Base-by-base conservation (phyloP, 2,888 invertebrate genomes). In the Mythimna loreyi region DNA sequence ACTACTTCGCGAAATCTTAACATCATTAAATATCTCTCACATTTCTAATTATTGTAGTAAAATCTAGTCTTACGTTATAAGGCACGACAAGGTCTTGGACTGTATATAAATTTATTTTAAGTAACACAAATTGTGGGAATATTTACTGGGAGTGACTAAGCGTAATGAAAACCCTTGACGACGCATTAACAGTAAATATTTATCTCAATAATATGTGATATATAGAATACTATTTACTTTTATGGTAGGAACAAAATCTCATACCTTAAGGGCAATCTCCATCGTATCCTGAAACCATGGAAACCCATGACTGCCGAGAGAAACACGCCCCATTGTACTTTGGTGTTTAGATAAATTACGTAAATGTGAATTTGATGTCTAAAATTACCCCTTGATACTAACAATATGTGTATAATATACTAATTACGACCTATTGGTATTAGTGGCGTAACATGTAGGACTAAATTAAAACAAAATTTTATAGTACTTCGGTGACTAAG, bases 11-110 rank as follows among this genome's bases (percentile, higher is more conserved):
- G 68, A 82, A 88, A 87, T 86, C 83, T 82, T 86, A 82, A 86
- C 87, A 85, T 88, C 86, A 87, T 88, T 83, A 86, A 87, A 87
- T 89, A 86, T 88, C 84, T 90, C 86, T 93, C 92, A 92, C 90
- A 86, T 91, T 89, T 92, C 85, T 91, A 89, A 92, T 90, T 86
- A 92, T 89, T 89, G 91, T 94, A 94, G 95, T 94, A 94, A 95
- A 95, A 91, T 96, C 95, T 96, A 96, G 95, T 96, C 95, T 94
- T 95, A 95, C 90, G 90, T 93, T 85, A 59, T 95, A 95, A 94
- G 94, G 92, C 92, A 91, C 90, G 89, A 90, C 90, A 90, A 89
- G 89, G 92, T 93, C 92, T 93, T 91, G 90, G 89, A 92, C 90
- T 95, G 94, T 95, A 94, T 84, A 94, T 95, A 95, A 72, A 86